Evolutionary conservation across 30 jellyfish, hydroid and myxozoan genomes (phyloP), one percentile per base, ranked within the genome.

Genomic region (Aurelia aurita): DNA sequence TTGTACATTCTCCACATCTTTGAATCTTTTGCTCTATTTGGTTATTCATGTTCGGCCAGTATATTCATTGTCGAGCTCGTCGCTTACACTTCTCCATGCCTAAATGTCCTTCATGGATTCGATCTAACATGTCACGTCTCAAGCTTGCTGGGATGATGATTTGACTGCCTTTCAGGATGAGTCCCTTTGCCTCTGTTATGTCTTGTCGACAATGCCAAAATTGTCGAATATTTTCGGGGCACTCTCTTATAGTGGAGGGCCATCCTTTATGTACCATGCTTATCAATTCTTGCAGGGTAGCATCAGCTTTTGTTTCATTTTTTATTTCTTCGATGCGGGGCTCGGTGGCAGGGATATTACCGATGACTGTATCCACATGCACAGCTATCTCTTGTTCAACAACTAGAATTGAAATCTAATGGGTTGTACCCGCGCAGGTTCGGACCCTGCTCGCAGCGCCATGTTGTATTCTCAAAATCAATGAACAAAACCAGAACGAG

Each of bases 11-110:
- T 81, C 43, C 87, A 81, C 89, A 67, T 62, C 67, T 73, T 54
- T 53, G 75, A 47, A 58, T 65, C 78, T 15, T 66, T 28, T 81
- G 51, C 53, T 49, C 69, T 15, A 81, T 81, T 20, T 81, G 77
- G 32, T 29, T 66, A 21, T 81, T 73, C 87, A 81, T 81, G 55
- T 69, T 53, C 54, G 91, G 87, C 91, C 88, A 81, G 87, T 65
- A 81, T 18, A 34, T 26, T 45, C 44, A n/a, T 58, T 71, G 44
- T 13, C 87, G 87, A 0, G 88, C 91, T 66, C 86, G 35, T 55
- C 87, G 79, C 61, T 66, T 58, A 35, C 57, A 29, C 39, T 57
- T 29, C 54, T 28, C 87, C 51, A 71, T 81, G 46, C 91, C 86
- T 53, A 27, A 78, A 53, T 81, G 91, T 18, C 91, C 88, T 31